Evolutionary conservation across 2,113 vertebrate genomes (phyloP).

Genomic region (Etheostoma spectabile): DNA sequence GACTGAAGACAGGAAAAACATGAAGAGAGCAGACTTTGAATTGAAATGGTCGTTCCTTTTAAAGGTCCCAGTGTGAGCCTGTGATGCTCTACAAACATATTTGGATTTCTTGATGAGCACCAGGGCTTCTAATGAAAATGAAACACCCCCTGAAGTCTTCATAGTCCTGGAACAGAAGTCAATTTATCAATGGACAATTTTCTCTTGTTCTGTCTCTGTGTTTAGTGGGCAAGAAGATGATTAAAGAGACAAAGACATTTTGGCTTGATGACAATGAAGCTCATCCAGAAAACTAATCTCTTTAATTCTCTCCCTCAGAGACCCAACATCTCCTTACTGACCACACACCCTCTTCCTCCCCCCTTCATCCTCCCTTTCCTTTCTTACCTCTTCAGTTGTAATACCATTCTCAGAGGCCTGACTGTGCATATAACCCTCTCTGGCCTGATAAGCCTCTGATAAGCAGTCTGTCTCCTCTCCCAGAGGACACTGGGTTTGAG

Average conservation of each 20-base stretch:
- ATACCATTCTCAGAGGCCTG: conserved; percentile 66
- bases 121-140: conserved; percentile 53
- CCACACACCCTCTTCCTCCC: conserved; percentile 21
- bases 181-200: conserved; percentile 37
- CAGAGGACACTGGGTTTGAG: conserved; percentile 51
- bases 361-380: conserved; percentile 14
- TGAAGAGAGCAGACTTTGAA: neutral
- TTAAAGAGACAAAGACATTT: conserved; percentile 54
- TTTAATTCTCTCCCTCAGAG: conserved; percentile 54
- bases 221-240: conserved; percentile 44
- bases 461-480: conserved; percentile 63
- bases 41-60: neutral
- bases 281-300: conserved; percentile 67
- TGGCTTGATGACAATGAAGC: conserved; percentile 57
- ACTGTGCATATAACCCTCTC: conserved; percentile 66
- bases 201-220: conserved; percentile 34
- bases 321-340: conserved; percentile 32
- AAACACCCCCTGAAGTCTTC: conserved; percentile 52
- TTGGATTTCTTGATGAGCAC: conserved; percentile 54
- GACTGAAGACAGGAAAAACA: too few relatives aligned
- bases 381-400: conserved; percentile 58
- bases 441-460: conserved; percentile 69
- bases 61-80: neutral
- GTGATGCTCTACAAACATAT: conserved; percentile 32
- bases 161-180: conserved; percentile 46